These are phyloP conservation scores for Dendrocopos noguchii DNA, from an alignment of 2,113 vertebrate genomes.

Conservation along the genomic window DNA sequence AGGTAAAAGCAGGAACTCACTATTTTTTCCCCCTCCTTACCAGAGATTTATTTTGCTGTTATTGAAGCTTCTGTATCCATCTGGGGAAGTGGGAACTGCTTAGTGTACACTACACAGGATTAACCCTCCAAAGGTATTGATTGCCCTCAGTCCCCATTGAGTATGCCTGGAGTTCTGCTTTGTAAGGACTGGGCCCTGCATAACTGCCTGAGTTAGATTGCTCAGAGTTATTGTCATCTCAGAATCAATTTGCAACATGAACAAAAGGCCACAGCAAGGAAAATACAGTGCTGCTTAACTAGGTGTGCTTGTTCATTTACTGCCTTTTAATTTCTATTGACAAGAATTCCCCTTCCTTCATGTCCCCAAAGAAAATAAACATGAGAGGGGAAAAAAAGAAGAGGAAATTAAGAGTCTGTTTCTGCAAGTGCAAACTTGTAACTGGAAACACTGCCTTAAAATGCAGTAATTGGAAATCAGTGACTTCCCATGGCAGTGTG, in stretches of 20 bases:
- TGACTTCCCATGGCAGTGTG: fast-evolving
- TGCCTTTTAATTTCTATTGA: neutral
- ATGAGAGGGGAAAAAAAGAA: fast-evolving
- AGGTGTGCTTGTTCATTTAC: neutral
- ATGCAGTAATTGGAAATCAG: neutral
- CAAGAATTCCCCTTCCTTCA: neutral
- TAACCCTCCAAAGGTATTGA: neutral
- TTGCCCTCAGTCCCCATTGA: neutral
- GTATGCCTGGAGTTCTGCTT: neutral
- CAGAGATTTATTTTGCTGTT: neutral
- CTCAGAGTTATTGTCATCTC: neutral
- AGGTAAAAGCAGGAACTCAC: neutral
- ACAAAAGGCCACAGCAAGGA: slow-evolving; percentile 34
- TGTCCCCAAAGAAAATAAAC: neutral
- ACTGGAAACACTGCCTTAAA: neutral
- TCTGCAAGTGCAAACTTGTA: neutral
- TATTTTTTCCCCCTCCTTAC: neutral
- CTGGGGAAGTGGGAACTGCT: neutral
- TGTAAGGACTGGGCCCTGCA: neutral
- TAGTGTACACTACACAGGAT: slow-evolving; percentile 9
- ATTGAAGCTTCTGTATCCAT: neutral
- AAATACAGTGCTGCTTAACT: neutral
- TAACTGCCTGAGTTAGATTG: neutral
- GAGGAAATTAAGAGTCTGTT: neutral
- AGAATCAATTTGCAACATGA: slow-evolving; percentile 30